These are phyloP conservation scores for Girardia tigrina DNA, from an alignment of 2,888 invertebrate genomes.

Conservation along the genomic window DNA sequence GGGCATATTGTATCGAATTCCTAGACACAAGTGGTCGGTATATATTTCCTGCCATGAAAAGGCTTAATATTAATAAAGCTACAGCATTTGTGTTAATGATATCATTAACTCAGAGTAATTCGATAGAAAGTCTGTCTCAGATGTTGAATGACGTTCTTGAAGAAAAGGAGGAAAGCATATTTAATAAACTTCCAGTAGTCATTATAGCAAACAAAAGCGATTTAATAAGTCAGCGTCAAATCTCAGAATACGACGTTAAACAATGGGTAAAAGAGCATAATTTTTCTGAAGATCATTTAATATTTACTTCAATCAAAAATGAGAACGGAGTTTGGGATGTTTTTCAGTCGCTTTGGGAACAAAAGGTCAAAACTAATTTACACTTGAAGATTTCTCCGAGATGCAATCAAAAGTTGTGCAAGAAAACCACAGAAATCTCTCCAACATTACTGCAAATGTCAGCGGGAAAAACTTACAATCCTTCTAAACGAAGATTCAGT, in stretches of 20 bases:
- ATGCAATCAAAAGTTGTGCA: not conserved
- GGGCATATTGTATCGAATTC: not conserved
- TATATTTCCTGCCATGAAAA: not conserved
- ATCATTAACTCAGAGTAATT: not conserved
- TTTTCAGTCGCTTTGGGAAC: conserved; percentile 6
- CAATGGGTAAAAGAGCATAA: not conserved
- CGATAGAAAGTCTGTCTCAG: not conserved
- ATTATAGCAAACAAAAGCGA: not conserved
- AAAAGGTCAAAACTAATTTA: not conserved
- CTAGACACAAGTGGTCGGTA: not conserved
- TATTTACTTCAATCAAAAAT: not conserved
- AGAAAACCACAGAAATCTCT: not conserved
- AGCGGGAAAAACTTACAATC: not conserved
- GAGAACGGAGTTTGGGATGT: not conserved
- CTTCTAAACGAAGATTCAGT: not conserved
- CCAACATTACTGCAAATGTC: not conserved
- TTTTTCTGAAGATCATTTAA: not conserved
- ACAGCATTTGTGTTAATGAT: not conserved
- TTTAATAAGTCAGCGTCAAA: not conserved
- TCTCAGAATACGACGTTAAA: not conserved
- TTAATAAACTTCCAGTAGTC: not conserved
- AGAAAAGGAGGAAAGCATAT: not conserved
- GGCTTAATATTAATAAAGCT: not conserved
- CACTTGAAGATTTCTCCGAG: not conserved
- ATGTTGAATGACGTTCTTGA: not conserved